These are phyloP conservation scores for Prionailurus viverrinus DNA, from an alignment of 2,113 vertebrate species.

Conservation along the genomic window DNA sequence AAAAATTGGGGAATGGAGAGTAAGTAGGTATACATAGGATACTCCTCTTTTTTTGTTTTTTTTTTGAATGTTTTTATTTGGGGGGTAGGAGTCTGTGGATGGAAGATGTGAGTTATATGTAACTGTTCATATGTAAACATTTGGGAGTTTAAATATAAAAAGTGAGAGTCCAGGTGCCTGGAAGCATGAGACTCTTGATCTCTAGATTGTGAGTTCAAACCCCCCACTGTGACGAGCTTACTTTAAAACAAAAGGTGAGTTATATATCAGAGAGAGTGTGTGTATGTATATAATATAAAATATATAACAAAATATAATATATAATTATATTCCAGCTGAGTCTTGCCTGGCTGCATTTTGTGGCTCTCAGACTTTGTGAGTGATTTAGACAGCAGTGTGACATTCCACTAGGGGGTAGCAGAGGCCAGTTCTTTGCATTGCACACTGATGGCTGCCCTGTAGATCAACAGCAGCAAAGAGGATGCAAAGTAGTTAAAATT, in stretches of 20 bases:
- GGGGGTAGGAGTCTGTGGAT: background rate
- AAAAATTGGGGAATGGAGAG: slow-evolving; percentile 1
- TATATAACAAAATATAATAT: too few relatives aligned
- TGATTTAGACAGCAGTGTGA: slow-evolving; percentile 51
- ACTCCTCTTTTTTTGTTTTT: background rate
- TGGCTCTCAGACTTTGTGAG: background rate
- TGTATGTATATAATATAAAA: too few relatives aligned
- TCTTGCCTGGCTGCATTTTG: background rate
- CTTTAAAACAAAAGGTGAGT: background rate
- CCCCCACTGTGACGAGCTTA: background rate
- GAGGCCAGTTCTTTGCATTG: slow-evolving; percentile 68
- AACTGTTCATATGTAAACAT: background rate
- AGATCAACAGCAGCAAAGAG: background rate
- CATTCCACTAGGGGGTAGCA: slow-evolving; percentile 88
- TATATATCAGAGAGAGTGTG: too few relatives aligned
- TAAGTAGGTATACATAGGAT: background rate
- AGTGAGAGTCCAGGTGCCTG: background rate
- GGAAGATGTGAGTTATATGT: background rate
- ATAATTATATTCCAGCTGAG: background rate
- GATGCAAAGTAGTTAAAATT: slow-evolving; percentile 61
- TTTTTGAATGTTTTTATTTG: slow-evolving; percentile 23
- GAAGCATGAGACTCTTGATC: background rate
- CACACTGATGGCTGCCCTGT: background rate
- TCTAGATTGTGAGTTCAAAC: background rate
- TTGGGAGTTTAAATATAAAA: background rate